Percentiles rank a stretch among this genome's conserved stretches.
Conservation (phyloP, 1,140 invertebrate genomes). For the Plectus sambesii region DNA sequence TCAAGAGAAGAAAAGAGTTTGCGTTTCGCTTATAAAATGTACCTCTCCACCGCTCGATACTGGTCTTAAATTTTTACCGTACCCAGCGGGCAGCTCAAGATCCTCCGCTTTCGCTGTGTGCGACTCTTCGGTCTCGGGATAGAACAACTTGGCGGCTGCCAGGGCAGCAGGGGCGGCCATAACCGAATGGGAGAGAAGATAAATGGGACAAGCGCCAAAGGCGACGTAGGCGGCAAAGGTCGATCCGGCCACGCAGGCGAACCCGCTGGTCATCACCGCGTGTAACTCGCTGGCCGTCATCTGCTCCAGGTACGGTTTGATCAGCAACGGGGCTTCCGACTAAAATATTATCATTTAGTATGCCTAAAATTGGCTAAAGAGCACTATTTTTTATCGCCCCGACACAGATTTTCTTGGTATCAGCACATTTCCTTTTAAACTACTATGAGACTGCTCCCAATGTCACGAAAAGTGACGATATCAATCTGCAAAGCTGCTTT, state of each 20-base stretch:
- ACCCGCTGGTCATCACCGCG: slow-evolving; percentile 80
- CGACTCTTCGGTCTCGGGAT: slow-evolving; percentile 59
- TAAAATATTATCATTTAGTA: too few species aligned
- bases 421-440: too few species aligned
- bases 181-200: slow-evolving; percentile 36
- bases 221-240: slow-evolving; percentile 80
- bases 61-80: neutral
- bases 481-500: too few species aligned
- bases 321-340: slow-evolving; percentile 76
- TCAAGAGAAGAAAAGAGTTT: too few species aligned
- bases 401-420: too few species aligned
- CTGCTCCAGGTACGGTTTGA: slow-evolving; percentile 67
- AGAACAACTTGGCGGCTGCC: slow-evolving; percentile 38
- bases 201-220: slow-evolving; percentile 70
- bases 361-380: too few species aligned
- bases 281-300: slow-evolving; percentile 81
- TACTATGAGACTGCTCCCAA: too few species aligned
- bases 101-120: slow-evolving; percentile 50
- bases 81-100: slow-evolving; percentile 36
- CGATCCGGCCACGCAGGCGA: slow-evolving; percentile 84
- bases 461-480: too few species aligned
- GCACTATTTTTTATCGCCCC: too few species aligned
- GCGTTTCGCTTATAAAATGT: too few species aligned
- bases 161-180: slow-evolving; percentile 41
- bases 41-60: neutral